Conservation (phyloP, 1,140 invertebrate species). For the Brachionus rotundiformis region DNA sequence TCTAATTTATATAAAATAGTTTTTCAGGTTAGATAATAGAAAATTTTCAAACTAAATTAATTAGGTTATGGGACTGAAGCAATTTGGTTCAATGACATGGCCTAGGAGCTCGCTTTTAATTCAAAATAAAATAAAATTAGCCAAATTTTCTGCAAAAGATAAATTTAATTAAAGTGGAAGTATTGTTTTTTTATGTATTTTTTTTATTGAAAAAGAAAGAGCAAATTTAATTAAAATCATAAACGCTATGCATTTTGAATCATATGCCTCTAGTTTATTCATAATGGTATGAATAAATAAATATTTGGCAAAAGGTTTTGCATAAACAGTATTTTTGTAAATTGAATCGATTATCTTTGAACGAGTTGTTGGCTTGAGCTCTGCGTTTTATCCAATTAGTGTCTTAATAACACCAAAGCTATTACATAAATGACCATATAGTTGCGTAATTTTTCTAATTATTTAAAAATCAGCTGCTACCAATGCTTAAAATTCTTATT, state of each 20-base stretch:
- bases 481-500: background rate
- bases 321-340: slow-evolving; percentile 3
- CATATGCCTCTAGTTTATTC: slow-evolving; percentile 17
- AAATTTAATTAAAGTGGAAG: slow-evolving; percentile 43
- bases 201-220: slow-evolving; percentile 8
- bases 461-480: slow-evolving; percentile 7
- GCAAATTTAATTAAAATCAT: slow-evolving; percentile 37
- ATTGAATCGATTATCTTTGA: slow-evolving; percentile 3
- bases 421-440: slow-evolving; percentile 4
- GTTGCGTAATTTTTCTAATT: background rate
- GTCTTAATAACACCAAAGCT: slow-evolving; percentile 1
- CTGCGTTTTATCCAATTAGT: slow-evolving; percentile 6
- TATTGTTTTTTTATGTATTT: background rate
- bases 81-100: background rate
- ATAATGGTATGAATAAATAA: slow-evolving; percentile 27
- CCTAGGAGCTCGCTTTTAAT: background rate
- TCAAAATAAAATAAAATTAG: background rate
- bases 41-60: background rate
- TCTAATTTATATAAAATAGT: background rate
- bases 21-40: background rate
- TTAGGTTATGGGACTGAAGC: background rate
- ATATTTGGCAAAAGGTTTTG: slow-evolving; percentile 26
- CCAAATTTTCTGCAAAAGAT: slow-evolving; percentile 6
- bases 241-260: background rate
- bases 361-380: slow-evolving; percentile 1